Evolutionary conservation across 1,140 invertebrate species (phyloP).

Genomic region (Aphelenchoides avenae): DNA sequence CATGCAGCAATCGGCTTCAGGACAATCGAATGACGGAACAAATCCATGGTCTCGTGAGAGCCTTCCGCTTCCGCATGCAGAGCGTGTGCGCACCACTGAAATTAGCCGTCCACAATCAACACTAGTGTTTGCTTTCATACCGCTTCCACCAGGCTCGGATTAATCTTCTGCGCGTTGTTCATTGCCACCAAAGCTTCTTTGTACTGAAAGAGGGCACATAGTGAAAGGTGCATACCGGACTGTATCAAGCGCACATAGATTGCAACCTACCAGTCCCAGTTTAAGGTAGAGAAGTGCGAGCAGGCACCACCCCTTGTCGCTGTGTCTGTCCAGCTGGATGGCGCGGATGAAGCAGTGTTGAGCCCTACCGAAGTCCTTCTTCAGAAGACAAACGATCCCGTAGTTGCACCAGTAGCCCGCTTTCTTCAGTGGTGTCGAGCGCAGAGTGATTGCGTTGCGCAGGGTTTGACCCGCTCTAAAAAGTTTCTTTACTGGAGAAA

Average conservation of each 20-base stretch:
- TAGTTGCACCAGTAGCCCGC: conserved; percentile 37
- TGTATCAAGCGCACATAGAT: not conserved
- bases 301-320: conserved; percentile 30
- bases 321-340: conserved; percentile 40
- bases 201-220: conserved; percentile 26
- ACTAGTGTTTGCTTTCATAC: conserved; percentile 8
- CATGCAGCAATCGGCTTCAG: conserved; percentile 25
- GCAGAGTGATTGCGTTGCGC: conserved; percentile 16
- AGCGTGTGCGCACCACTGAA: no score
- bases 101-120: no score
- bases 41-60: conserved; percentile 35
- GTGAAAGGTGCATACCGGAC: not conserved
- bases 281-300: conserved; percentile 29
- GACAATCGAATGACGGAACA: conserved; percentile 38
- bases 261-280: conserved; percentile 22
- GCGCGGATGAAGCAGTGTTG: conserved; percentile 43
- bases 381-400: conserved; percentile 19
- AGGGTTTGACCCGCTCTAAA: conserved; percentile 30
- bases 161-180: conserved; percentile 43
- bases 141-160: conserved; percentile 39
- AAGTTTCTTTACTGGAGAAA: conserved; percentile 2
- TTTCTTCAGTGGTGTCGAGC: conserved; percentile 23
- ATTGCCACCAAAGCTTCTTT: conserved; percentile 32
- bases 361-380: conserved; percentile 10
- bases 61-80: conserved; percentile 32